Evolutionary conservation across 2,888 invertebrate species (phyloP), one percentile per base, ranked within the genome.

Genomic region (Neelides folsomi): DNA sequence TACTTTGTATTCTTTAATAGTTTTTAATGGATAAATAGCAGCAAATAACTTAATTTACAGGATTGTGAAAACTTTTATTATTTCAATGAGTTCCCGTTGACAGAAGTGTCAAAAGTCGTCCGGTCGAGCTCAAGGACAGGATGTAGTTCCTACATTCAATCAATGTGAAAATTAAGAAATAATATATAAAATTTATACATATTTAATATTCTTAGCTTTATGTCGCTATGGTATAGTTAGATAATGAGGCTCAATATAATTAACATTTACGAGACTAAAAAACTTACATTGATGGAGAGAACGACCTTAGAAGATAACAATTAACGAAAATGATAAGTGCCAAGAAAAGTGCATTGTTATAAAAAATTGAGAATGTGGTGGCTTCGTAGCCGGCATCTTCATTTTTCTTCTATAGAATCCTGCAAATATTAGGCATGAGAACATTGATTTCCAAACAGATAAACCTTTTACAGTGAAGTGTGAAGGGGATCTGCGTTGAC

Each of bases 311-410:
- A 51, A 97, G 68, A 73, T 92, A 95, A 76, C 97, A 98, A 66
- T 95, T 95, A 65, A 83, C 79, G 61, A 95, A 77, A 64, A 98
- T 88, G 49, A 97, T 85, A 55, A 95, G 78, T 52, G 92, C 85
- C 72, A 97, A 75, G 75, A 90, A 98, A 58, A 98, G 73, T 15
- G 95, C 87, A 69, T 99, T 99, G 76, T 95, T 98, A 78, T 95
- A 98, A 75, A 99, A 98, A 68, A 98, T 95, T 45, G 97, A 86
- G 72, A 92, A 95, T 1, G 94, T 95, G 36, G 95, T 98, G 0
- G 98, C 95, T 74, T 99, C 97, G 69, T 93, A 95, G 71, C 99
- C 98, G 18, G 97, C 97, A 10, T 97, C 95, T 76, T 97, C 97
- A 72, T 98, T 99, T 75, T 97, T 97, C 75, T 97, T 95, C 95